Conservation (phyloP, 2,797 vertebrate genomes). For the Pitangus sulphuratus region DNA sequence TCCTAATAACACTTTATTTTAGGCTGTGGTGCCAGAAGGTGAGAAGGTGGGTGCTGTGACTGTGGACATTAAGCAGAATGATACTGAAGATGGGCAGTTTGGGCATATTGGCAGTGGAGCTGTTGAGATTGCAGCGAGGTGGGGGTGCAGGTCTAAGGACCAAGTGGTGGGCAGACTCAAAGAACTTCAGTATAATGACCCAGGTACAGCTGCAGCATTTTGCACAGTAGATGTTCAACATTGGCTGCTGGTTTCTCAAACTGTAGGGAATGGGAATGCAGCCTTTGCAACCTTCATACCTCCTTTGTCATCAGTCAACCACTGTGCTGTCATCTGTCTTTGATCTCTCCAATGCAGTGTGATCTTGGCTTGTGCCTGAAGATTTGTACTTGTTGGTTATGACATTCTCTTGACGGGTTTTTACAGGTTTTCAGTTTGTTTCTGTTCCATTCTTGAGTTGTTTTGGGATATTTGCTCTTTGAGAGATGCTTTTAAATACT, state of each 20-base stretch:
- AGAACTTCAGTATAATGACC: background rate
- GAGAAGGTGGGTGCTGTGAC: background rate
- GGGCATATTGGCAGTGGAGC: background rate
- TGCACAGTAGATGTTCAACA: background rate
- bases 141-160: background rate
- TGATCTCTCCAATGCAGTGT: background rate
- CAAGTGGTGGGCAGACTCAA: background rate
- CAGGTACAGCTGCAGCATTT: background rate
- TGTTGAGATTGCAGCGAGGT: background rate
- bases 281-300: background rate
- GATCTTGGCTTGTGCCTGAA: background rate
- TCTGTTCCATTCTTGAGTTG: background rate
- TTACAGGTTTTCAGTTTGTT: background rate
- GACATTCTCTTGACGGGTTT: background rate
- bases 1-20: background rate
- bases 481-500: background rate
- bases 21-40: background rate
- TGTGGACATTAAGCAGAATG: background rate
- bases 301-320: background rate
- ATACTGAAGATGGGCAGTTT: background rate
- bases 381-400: background rate
- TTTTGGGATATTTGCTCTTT: background rate
- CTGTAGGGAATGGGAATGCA: background rate
- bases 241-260: background rate
- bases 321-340: background rate